Base-by-base conservation (phyloP, 2,888 invertebrate species). In the Sisyra nigra region DNA sequence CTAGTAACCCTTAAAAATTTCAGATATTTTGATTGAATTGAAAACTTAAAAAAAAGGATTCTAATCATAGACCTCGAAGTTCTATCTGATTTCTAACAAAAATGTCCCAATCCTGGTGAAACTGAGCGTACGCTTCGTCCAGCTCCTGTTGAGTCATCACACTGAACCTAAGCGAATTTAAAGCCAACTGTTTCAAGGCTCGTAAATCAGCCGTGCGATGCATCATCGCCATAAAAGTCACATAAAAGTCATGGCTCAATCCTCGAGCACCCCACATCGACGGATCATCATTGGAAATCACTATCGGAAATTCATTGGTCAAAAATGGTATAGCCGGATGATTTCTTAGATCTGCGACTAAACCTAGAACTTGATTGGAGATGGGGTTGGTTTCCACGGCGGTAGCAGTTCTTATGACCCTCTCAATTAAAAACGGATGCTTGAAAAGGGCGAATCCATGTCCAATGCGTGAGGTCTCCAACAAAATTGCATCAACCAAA, bases 281-380 rank as follows among this genome's bases (percentile, higher is more conserved):
- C 0, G 85, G 85, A 59, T 86, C 85, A 52, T 87, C 87, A 51
- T 80, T 80, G 0, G 83, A 78, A 29, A 87, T 63, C 0, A 87
- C 77, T 1, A 86, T 69, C 0, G 86, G 82, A 54, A 75, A 69
- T 30, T 74, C 72, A 19, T 71, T 65, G 3, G 82, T 72, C 42
- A 86, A 66, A 38, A 80, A 68, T 9, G 62, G 55, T 15, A 71
- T 67, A 1, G 75, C 70, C 0, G 87, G 85, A 64, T 87, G 87
- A 57, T 85, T 86, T 8, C 86, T 67, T 14, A 80, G 60, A 57
- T 87, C 86, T 2, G 66, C 61, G 5, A 82, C 74, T 31, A 86
- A 60, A 47, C 71, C 71, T 17, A 86, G 59, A 47, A 61, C 38
- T 55, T 80, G 74, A 60, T 87, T 87, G 0, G 87, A 87, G 47